These are phyloP conservation scores for Cebidichthys violaceus DNA, from an alignment of 2,113 vertebrate genomes.

Conservation along the genomic window DNA sequence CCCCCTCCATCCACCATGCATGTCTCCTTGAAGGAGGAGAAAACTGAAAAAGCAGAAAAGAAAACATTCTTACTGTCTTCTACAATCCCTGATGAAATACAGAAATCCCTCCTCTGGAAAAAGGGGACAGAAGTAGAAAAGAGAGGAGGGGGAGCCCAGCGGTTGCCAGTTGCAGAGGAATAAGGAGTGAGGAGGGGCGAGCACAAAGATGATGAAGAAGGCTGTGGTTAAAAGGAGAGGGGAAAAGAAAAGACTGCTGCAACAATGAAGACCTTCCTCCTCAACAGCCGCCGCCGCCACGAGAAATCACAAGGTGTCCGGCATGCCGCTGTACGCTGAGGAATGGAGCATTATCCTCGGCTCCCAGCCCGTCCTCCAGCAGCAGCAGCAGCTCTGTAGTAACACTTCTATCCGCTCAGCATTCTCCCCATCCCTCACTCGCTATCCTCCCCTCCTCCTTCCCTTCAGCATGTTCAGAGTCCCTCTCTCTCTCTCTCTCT, in stretches of 20 bases:
- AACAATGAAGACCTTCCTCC: constrained; percentile 57
- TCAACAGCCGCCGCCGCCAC: constrained; percentile 6
- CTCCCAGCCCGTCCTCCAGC: constrained; percentile 70
- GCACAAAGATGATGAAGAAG: constrained; percentile 53
- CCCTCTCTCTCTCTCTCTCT: constrained; percentile 62
- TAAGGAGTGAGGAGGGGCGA: constrained; percentile 64
- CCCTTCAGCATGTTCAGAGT: constrained; percentile 68
- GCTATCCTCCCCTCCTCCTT: constrained; percentile 62
- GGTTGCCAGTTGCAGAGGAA: constrained; percentile 69
- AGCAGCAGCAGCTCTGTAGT: constrained; percentile 83
- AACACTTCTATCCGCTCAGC: constrained; percentile 82
- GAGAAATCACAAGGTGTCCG: constrained; percentile 69
- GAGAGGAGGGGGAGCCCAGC: constrained; percentile 53
- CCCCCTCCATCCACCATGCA: constrained; percentile 40
- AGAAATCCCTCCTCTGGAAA: constrained; percentile 76
- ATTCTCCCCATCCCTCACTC: constrained; percentile 70
- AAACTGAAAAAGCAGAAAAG: constrained; percentile 18
- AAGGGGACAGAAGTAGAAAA: constrained; percentile 61
- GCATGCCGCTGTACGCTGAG: constrained; percentile 54
- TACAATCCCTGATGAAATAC: constrained; percentile 75
- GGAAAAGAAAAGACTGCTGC: constrained; percentile 41
- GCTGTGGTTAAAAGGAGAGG: constrained; percentile 38
- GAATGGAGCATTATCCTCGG: constrained; percentile 78
- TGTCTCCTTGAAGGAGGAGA: constrained; percentile 2
- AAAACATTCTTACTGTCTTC: constrained; percentile 81